phyloP scores from a whole-genome alignment of 2,888 invertebrate genomes.

The Dasypogon diadema region DNA sequence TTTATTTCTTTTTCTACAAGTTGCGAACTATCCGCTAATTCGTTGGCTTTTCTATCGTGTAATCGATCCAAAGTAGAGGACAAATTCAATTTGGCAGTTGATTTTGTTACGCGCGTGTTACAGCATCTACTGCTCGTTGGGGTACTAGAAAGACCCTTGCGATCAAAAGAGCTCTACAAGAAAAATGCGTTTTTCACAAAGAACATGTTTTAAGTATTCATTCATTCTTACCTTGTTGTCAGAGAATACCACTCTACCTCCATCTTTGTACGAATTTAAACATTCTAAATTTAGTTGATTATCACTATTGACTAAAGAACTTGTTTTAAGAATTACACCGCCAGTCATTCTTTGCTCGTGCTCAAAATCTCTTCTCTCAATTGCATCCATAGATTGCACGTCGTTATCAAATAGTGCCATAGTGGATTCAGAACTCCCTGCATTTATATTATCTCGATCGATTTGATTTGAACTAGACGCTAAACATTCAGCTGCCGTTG shows the following conservation, averaged over 20 bases:
- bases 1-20: conserved; percentile 1
- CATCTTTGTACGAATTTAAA: conserved; percentile 58
- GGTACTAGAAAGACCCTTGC: conserved; percentile 59
- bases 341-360: conserved; percentile 67
- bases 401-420: conserved; percentile 60
- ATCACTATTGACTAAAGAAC: conserved; percentile 63
- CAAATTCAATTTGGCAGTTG: conserved; percentile 68
- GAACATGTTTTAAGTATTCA: neutral
- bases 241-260: conserved; percentile 60
- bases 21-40: neutral
- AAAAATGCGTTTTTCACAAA: neutral
- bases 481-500: conserved; percentile 8
- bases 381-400: conserved; percentile 68
- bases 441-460: conserved; percentile 29
- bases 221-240: conserved; percentile 64
- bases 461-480: conserved; percentile 33
- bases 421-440: conserved; percentile 43
- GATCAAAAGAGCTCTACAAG: conserved; percentile 7
- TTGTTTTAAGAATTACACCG: conserved; percentile 65
- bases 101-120: conserved; percentile 66
- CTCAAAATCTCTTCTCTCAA: conserved; percentile 68
- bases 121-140: conserved; percentile 67
- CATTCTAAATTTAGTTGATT: conserved; percentile 66
- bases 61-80: conserved; percentile 61
- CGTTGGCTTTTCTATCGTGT: conserved; percentile 15